Conservation (phyloP, 2,113 vertebrate species). For the Psettodes erumei region DNA sequence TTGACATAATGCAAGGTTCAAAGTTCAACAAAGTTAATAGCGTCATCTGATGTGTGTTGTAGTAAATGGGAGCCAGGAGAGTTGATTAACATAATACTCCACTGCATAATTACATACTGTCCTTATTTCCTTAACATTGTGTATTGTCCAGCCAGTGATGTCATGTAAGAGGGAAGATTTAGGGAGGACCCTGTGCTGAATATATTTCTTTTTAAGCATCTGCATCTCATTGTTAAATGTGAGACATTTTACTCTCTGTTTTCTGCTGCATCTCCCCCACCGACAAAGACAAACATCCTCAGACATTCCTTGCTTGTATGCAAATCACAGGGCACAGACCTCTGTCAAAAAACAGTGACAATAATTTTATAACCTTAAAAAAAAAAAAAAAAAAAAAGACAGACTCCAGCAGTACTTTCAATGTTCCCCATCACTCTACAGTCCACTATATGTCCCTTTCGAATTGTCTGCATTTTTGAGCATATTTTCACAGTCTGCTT, state of each 20-base stretch:
- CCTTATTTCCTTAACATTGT: not conserved
- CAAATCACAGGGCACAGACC: not conserved
- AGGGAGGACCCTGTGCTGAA: not conserved
- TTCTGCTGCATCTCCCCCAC: too few relatives aligned
- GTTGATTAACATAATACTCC: not conserved
- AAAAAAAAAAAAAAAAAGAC: not conserved
- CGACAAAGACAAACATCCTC: not conserved
- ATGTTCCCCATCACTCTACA: not conserved
- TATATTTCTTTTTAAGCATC: constrained; percentile 1
- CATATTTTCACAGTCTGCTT: not conserved
- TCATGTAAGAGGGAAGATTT: not conserved
- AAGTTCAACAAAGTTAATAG: not conserved
- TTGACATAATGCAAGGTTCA: not conserved
- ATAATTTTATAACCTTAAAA: too few relatives aligned
- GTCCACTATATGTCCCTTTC: not conserved
- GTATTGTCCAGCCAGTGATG: not conserved
- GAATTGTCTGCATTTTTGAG: not conserved
- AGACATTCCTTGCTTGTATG: constrained; percentile 8
- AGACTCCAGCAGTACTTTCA: not conserved
- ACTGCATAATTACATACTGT: not conserved
- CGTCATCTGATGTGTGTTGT: not conserved
- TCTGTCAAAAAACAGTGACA: not conserved
- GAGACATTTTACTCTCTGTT: not conserved
- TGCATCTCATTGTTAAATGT: constrained; percentile 15
- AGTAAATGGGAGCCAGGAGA: not conserved